Evolutionary conservation across 30 jellyfish, hydroid and myxozoan genomes (phyloP), one percentile per base, ranked within the genome.

Genomic region (Phacellophora camtschatica): DNA sequence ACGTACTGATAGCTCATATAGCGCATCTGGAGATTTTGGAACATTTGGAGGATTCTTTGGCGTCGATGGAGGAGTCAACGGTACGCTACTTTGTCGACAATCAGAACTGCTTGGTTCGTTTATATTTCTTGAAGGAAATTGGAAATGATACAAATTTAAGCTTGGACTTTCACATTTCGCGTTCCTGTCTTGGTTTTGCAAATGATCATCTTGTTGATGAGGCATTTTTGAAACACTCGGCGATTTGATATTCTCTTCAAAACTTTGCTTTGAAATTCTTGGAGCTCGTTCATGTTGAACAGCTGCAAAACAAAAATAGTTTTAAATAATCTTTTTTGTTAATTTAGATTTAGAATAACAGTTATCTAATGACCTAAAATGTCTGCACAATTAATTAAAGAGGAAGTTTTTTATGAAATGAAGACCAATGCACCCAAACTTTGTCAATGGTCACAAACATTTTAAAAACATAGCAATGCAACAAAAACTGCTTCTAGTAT

Each of bases 201-300:
- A 22, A 56, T 31, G 34, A 30, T 51, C 74, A 9, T 80, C 91
- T 8, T 58, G 76, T 5, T 41, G 68, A 33, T 28, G 27, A 13
- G 28, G 22, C 43, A 29, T 57, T 5, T 25, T 13, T 28, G 79
- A 25, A 46, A 51, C 54, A 5, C 15, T 2, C 5, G 91, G 91
- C 25, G 84, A 80, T 6, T 63, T 50, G 9, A 51, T 69, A 39
- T 25, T 42, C 4, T 82, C 94, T 6, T 82, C 86, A 27, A 41
- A 18, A 54, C 84, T 31, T 10, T 89, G 80, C 30, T 81, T 88
- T 23, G 95, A 36, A 30, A 42, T 67, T 45, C 97, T 72, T 20
- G 97, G 97, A 30, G 93, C 93, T 59, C 97, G 42, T 73, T 89
- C 97, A 55, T 89, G 97, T 57, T 89, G 97, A 77, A 89, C 97